These are phyloP conservation scores for Hippocampus kuda DNA, from an alignment of 2,797 vertebrate genomes.

Conservation along the genomic window DNA sequence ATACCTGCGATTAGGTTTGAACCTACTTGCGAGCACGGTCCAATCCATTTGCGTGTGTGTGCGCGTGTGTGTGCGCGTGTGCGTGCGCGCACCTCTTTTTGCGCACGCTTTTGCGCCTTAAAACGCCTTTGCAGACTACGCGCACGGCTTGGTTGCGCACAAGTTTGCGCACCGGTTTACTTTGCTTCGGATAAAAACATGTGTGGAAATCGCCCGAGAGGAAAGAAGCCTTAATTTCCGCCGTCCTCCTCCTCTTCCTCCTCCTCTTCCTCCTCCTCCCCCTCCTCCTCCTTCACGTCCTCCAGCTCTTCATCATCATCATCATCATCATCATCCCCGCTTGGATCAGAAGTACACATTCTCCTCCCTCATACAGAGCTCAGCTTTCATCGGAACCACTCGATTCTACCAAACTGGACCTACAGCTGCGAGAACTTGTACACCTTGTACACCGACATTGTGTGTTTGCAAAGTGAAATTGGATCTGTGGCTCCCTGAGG, in stretches of 20 bases:
- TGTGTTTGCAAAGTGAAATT: conserved; percentile 16
- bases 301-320: conserved; percentile 11
- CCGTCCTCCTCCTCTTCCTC: background rate
- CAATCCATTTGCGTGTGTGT: no score
- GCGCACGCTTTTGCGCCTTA: background rate
- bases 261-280: conserved; percentile 6
- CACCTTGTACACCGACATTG: conserved; percentile 43
- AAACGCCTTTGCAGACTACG: background rate
- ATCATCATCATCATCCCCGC: conserved; percentile 27
- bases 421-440: conserved; percentile 54
- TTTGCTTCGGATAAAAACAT: background rate
- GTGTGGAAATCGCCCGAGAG: background rate
- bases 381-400: conserved; percentile 1
- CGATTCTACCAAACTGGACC: background rate
- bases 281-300: conserved; percentile 21
- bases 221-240: conserved; percentile 21
- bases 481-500: conserved; percentile 46
- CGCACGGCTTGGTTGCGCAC: background rate
- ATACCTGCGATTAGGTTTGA: no score
- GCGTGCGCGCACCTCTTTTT: background rate
- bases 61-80: no score
- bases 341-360: conserved; percentile 21
- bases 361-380: background rate
- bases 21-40: no score
- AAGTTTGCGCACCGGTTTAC: conserved; percentile 3